Evolutionary conservation across 2,888 invertebrate species (phyloP), one percentile per base, ranked within the genome.

Genomic region (Mechanitis mazaeus): DNA sequence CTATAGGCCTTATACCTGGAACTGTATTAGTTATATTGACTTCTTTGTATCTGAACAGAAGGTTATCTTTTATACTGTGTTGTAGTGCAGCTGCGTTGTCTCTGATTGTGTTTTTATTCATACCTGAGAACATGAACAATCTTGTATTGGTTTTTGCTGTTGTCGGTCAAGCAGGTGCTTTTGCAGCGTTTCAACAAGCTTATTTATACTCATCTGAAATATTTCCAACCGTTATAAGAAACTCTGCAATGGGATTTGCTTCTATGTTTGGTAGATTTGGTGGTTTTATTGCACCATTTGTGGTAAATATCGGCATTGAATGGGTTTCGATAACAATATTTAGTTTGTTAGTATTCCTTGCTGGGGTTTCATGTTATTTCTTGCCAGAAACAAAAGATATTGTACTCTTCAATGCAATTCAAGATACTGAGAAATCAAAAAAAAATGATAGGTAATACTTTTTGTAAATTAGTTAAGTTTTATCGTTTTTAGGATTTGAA

Each of bases 201-300:
- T 94, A 94, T 77, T 91, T 96, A 31, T 95, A 93, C 78, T 93
- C 94, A 6, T 94, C 95, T 0, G 96, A 96, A 84, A 81, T 96
- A 47, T 95, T 95, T 75, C 96, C 96, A 0, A 96, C 96, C 0
- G 93, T 94, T 3, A 92, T 95, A 3, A 90, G 96, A 67, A 96
- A 95, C 78, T 93, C 94, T 46, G 95, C 95, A 0, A 93, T 96
- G 72, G 96, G 94, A n/a, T 89, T 93, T 45, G 92, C 93, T 61
- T 94, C 94, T 1, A 92, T 93, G 81, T 93, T 92, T 72, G 94
- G 93, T 1, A 90, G 94, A 72, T 75, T 93, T 55, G 94, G 94
- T 42, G 94, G 94, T 12, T 93, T 94, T 75, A 75, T 92, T 33
- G 93, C 94, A 4, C 94, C 94, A 0, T 94, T 93, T 77, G 91